Evolutionary conservation across 2,113 vertebrate species (phyloP).

Genomic region (Canis aureus): DNA sequence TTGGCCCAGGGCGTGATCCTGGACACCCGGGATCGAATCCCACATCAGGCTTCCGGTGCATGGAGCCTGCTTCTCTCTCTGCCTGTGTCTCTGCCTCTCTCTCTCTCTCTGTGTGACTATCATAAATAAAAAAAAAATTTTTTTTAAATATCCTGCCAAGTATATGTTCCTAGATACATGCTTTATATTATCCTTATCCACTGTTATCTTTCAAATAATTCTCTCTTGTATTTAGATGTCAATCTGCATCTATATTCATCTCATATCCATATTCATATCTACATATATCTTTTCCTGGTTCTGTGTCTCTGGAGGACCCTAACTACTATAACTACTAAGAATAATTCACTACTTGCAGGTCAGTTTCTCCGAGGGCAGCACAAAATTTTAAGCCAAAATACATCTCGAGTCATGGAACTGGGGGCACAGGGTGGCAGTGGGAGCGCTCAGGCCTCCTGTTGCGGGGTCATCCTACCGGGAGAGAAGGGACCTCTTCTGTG

Average conservation of each 20-base stretch:
- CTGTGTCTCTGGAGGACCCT: neutral
- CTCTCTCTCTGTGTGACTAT: too few relatives aligned
- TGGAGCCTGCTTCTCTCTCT: too few relatives aligned
- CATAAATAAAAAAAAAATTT: too few relatives aligned
- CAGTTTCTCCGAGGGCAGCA: neutral
- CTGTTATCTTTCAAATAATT: neutral
- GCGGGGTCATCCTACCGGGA: neutral
- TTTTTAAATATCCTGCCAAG: neutral
- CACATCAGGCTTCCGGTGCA: too few relatives aligned
- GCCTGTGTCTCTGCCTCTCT: too few relatives aligned
- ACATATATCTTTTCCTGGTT: neutral
- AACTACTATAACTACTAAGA: neutral
- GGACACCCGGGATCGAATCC: too few relatives aligned
- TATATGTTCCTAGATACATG: neutral
- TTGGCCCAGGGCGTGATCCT: too few relatives aligned
- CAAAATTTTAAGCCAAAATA: neutral
- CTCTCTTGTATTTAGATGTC: rapidly evolving
- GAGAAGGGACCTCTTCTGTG: neutral
- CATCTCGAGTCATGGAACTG: neutral
- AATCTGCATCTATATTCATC: neutral
- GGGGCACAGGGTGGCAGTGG: rapidly evolving
- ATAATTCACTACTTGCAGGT: too few relatives aligned
- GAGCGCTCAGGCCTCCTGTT: rapidly evolving
- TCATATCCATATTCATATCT: neutral
- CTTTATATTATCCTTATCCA: neutral